Conservation (phyloP, 2,888 invertebrate genomes). For the Eudasyphora cyanicolor region DNA sequence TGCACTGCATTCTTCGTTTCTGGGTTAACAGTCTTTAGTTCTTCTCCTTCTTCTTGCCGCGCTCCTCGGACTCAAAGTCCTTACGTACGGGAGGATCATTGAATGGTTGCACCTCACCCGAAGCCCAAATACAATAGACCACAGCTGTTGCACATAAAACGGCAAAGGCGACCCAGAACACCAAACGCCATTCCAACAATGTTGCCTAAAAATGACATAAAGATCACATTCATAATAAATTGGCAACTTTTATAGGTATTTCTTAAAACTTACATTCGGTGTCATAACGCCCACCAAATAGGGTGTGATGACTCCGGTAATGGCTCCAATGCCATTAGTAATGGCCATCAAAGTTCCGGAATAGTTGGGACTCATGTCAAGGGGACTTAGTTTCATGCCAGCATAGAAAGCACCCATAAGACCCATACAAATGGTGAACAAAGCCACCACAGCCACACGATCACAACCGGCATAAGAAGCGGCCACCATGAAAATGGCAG, state of each 20-base stretch:
- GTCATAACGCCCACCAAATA: slow-evolving; percentile 85
- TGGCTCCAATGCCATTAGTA: slow-evolving; percentile 86
- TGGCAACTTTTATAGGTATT: neutral
- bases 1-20: neutral
- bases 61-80: slow-evolving; percentile 64
- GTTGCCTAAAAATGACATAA: slow-evolving; percentile 81
- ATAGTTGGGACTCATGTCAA: slow-evolving; percentile 85
- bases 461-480: slow-evolving; percentile 87
- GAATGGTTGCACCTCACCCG: slow-evolving; percentile 88
- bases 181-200: slow-evolving; percentile 86
- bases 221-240: neutral
- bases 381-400: slow-evolving; percentile 86
- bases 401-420: slow-evolving; percentile 87
- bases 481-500: slow-evolving; percentile 85
- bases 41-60: slow-evolving; percentile 55
- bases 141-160: slow-evolving; percentile 85
- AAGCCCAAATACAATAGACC: slow-evolving; percentile 85
- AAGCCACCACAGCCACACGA: slow-evolving; percentile 82
- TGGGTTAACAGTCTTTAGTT: slow-evolving; percentile 61
- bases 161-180: slow-evolving; percentile 90
- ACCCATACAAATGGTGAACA: slow-evolving; percentile 86
- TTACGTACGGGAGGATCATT: slow-evolving; percentile 78
- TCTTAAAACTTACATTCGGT: slow-evolving; percentile 83
- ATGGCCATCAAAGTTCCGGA: slow-evolving; percentile 86
- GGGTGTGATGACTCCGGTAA: slow-evolving; percentile 86